phyloP scores from a whole-genome alignment of 1,140 invertebrate genomes.

The Papilio machaon region DNA sequence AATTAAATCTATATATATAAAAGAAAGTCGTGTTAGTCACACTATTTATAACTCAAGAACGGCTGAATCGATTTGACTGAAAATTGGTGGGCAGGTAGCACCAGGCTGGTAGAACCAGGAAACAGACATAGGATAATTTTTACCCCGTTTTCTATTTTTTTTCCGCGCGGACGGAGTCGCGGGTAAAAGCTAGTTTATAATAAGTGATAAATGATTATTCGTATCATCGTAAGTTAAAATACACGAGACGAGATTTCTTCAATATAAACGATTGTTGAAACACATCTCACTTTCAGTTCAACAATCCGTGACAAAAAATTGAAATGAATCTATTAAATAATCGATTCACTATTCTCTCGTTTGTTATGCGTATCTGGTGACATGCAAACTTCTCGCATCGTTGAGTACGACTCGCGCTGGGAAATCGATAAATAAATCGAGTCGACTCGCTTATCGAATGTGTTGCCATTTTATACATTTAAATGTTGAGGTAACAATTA shows the following conservation, averaged over 20 bases:
- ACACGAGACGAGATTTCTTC: neutral
- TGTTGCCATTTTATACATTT: neutral
- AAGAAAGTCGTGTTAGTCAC: no score
- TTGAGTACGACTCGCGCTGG: neutral
- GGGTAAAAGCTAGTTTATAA: no score
- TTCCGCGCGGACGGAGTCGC: no score
- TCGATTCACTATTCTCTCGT: neutral
- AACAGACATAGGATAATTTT: no score
- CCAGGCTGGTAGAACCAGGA: no score
- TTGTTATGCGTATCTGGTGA: neutral
- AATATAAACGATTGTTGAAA: neutral
- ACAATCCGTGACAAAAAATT: neutral
- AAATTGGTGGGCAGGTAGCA: no score
- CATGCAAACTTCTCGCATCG: slow-evolving; percentile 19
- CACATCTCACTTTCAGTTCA: neutral
- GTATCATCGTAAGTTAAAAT: neutral
- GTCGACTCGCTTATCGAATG: slow-evolving; percentile 1
- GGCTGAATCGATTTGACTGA: no score
- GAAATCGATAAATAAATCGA: slow-evolving; percentile 22
- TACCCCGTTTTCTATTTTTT: no score
- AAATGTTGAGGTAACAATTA: neutral
- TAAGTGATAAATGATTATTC: no score
- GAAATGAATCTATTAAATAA: neutral
- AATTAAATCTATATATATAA: no score
- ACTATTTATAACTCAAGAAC: no score